phyloP scores from a whole-genome alignment of 2,888 invertebrate genomes.

The Drosophila hamatofila region DNA sequence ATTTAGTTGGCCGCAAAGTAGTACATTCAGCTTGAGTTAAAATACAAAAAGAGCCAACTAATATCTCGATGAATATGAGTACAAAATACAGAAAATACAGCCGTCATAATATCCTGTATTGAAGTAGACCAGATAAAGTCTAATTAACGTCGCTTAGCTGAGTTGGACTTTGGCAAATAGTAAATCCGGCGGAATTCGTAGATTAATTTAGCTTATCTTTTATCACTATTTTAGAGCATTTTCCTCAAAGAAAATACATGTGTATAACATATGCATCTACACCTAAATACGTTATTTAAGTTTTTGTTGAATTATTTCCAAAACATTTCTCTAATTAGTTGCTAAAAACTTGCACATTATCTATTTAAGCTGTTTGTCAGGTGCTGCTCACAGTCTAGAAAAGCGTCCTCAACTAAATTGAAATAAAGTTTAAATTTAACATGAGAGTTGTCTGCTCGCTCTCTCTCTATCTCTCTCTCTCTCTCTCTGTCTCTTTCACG shows the following conservation, averaged over 20 bases:
- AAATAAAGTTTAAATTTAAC: constrained; percentile 50
- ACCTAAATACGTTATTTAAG: neutral
- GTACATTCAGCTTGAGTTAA: no score
- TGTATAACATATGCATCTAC: neutral
- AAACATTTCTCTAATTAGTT: constrained; percentile 27
- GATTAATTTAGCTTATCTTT: no score
- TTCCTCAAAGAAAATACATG: neutral
- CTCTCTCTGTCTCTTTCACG: neutral
- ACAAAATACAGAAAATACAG: no score
- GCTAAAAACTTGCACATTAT: constrained; percentile 34
- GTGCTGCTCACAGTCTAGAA: constrained; percentile 25
- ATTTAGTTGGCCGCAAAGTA: no score
- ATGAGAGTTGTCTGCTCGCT: constrained; percentile 13
- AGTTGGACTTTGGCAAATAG: no score
- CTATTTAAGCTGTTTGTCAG: constrained; percentile 46
- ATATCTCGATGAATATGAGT: no score
- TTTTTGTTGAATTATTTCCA: constrained; percentile 1
- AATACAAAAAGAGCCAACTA: no score
- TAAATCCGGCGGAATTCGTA: no score
- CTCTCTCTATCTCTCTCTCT: neutral
- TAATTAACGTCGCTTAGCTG: no score
- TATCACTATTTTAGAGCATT: neutral
- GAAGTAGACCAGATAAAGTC: no score
- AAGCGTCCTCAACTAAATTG: constrained; percentile 38
- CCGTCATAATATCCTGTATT: no score